Conservation (phyloP, 2,888 invertebrate genomes). For the Pandemis heparana region DNA sequence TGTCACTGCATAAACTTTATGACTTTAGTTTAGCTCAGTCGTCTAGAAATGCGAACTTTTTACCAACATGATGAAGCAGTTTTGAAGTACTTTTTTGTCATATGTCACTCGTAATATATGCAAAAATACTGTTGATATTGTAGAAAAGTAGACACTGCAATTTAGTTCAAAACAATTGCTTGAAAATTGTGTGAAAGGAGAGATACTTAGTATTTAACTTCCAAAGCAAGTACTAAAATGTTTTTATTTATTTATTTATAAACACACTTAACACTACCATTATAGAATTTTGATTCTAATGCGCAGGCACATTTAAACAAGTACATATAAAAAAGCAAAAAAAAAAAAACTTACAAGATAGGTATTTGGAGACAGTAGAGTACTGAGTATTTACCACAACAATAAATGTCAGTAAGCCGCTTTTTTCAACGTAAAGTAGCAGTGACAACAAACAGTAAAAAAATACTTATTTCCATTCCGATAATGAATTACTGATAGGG, state of each 20-base stretch:
- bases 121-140: slow-evolving; percentile 21
- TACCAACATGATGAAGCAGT: slow-evolving; percentile 57
- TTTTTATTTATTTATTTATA: too few species aligned
- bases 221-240: too few species aligned
- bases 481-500: slow-evolving; percentile 31
- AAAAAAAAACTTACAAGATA: too few species aligned
- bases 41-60: slow-evolving; percentile 69
- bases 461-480: not conserved
- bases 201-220: too few species aligned
- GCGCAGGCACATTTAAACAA: too few species aligned
- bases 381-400: too few species aligned
- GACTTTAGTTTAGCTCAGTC: slow-evolving; percentile 71
- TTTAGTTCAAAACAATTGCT: not conserved
- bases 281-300: too few species aligned
- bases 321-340: too few species aligned
- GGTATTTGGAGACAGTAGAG: too few species aligned
- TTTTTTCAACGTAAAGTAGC: too few species aligned
- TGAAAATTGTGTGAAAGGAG: not conserved
- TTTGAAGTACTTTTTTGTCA: slow-evolving; percentile 58
- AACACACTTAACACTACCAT: too few species aligned
- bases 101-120: slow-evolving; percentile 51
- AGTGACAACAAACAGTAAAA: not conserved
- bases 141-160: not conserved
- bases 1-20: slow-evolving; percentile 84
- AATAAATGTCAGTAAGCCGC: too few species aligned